Percentiles rank a stretch among this genome's conserved stretches.
Evolutionary conservation across 2,113 vertebrate genomes (phyloP).

Genomic region (Abramis brama): DNA sequence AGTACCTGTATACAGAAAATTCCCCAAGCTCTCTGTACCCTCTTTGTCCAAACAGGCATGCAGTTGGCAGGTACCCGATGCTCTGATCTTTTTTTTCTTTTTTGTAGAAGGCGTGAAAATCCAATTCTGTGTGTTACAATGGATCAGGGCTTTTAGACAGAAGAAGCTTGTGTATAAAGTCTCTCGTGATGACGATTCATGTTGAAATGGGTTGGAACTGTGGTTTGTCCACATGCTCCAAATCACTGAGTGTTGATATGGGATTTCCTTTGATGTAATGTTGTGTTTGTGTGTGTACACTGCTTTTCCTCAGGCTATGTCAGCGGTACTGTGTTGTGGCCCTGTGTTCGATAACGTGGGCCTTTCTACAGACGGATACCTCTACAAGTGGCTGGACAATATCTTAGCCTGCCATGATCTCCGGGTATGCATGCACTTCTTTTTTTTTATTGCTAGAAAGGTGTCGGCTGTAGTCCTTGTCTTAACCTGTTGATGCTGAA

Average conservation of each 20-base stretch:
- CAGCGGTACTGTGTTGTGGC: slow-evolving; percentile 95
- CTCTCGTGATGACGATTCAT: neutral
- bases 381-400: slow-evolving; percentile 99
- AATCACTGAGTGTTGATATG: neutral
- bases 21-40: neutral
- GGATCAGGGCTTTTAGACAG: neutral
- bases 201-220: neutral
- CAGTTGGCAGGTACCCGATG: neutral
- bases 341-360: slow-evolving; percentile 98
- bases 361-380: slow-evolving; percentile 95
- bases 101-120: neutral
- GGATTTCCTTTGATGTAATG: neutral
- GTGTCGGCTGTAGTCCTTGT: neutral
- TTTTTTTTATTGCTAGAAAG: neutral
- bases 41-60: slow-evolving; percentile 5
- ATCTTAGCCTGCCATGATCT: slow-evolving; percentile 97
- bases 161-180: neutral
- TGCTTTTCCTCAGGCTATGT: slow-evolving; percentile 86
- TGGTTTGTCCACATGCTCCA: neutral
- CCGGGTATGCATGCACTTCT: slow-evolving; percentile 78
- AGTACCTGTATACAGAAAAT: neutral
- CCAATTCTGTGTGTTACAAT: slow-evolving; percentile 1
- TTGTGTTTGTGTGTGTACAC: slow-evolving; percentile 10
- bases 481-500: neutral
- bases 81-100: neutral